Evolutionary conservation across 2,888 invertebrate genomes (phyloP).

Genomic region (Digitonthophagus gazella): DNA sequence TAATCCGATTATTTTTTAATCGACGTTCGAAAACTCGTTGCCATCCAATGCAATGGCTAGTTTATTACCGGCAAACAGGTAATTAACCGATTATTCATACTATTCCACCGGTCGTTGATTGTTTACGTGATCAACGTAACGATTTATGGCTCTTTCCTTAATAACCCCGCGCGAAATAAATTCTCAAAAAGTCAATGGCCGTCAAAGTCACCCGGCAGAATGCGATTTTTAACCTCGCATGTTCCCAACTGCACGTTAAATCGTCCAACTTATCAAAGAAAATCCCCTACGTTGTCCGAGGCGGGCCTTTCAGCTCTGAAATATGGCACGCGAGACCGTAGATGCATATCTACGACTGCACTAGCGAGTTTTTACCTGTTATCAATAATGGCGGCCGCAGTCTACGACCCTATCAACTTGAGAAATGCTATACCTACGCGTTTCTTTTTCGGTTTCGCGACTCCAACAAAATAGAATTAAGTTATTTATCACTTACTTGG

Average conservation of each 20-base stretch:
- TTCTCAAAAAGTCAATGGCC: neutral
- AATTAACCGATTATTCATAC: neutral
- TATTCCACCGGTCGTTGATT: neutral
- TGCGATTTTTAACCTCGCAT: neutral
- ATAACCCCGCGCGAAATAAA: neutral
- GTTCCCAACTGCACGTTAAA: neutral
- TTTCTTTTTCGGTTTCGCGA: neutral
- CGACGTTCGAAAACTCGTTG: neutral
- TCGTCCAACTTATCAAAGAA: neutral
- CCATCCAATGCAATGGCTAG: neutral
- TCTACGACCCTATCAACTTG: neutral
- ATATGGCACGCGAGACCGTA: neutral
- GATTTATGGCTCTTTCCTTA: neutral
- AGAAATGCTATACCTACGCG: neutral
- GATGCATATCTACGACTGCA: neutral
- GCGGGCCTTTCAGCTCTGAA: neutral
- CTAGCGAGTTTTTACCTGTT: neutral
- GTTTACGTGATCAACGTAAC: neutral
- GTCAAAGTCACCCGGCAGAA: neutral
- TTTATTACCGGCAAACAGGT: neutral
- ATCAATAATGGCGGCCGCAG: neutral
- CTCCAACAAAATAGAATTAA: neutral
- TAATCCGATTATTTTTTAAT: neutral
- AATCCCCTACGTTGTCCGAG: neutral
- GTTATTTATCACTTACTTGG: conserved; percentile 28